Base-by-base conservation (phyloP, 1,140 invertebrate species). In the Drosophila suzukii region DNA sequence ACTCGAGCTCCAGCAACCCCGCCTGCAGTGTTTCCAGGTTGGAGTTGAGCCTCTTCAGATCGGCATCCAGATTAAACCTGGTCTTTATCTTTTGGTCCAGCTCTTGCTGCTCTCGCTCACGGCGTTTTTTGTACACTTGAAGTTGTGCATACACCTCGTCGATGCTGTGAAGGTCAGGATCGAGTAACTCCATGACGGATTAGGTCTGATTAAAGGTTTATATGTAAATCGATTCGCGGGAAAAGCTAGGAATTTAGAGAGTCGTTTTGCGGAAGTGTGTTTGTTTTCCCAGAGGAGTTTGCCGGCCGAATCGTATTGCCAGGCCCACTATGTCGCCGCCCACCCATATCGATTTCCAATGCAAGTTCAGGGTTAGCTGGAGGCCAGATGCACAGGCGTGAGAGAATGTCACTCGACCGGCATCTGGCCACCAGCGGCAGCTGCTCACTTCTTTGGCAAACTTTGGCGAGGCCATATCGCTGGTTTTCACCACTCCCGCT, bases 341-440 rank as follows among this genome's bases (percentile, higher is more conserved):
- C 57, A 17, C 41, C n/a, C 30, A 32, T 79, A 88, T 83, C 68
- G 82, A 86, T 86, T 86, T 73, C 55, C 62, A 76, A 83, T 76
- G 47, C 79, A 86, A 83, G 83, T 83, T 88, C 84, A 86, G 83
- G 83, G 75, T 73, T 82, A 82, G 44, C 54, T 34, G 20, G 11
- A 32, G 30, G 11, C 51, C 38, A 38, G 67, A 71, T 71, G 68
- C 71, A 46, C 24, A 32, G 15, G 49, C 68, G 39, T 73, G 67
- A 27, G 70, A 73, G 49, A 73, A 61, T 61, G 47, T 15, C 56
- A 51, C 15, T 39, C 68, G 20, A 4, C 39, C 49, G 36, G 68
- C 70, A 73, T 56, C 67, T 73, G 66, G 30, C 39, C 17, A n/a
- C n/a, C 34, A 43, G 11, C 20, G 46, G 66, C 67, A 71, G 68